These are phyloP conservation scores for Euplagia quadripunctaria DNA, from an alignment of 2,888 invertebrate species.

Conservation along the genomic window DNA sequence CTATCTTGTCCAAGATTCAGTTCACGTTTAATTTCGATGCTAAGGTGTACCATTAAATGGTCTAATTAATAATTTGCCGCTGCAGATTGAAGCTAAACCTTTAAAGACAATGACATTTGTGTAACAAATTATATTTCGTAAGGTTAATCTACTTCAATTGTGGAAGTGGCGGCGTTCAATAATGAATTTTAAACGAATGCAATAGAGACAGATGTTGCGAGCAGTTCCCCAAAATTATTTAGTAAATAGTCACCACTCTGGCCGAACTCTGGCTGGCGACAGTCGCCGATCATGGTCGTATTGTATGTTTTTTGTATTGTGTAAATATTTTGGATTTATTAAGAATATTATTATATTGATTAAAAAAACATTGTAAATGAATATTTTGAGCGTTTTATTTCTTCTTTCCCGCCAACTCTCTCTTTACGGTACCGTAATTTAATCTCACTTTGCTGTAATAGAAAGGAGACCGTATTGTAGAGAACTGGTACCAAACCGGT, in stretches of 20 bases:
- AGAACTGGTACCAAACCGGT: no score
- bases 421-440: background rate
- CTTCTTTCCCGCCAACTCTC: background rate
- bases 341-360: slow-evolving; percentile 87
- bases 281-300: slow-evolving; percentile 80
- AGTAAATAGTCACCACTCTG: slow-evolving; percentile 47
- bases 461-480: background rate
- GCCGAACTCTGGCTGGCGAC: slow-evolving; percentile 62
- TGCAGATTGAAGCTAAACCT: slow-evolving; percentile 16
- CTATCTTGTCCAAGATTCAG: slow-evolving; percentile 21
- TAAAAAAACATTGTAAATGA: slow-evolving; percentile 87
- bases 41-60: slow-evolving; percentile 31
- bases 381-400: slow-evolving; percentile 68
- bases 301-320: slow-evolving; percentile 87
- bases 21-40: slow-evolving; percentile 8
- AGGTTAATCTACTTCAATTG: slow-evolving; percentile 19
- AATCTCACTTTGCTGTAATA: background rate
- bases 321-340: slow-evolving; percentile 88
- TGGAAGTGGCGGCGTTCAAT: slow-evolving; percentile 52
- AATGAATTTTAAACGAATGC: slow-evolving; percentile 44
- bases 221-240: slow-evolving; percentile 49
- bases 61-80: slow-evolving; percentile 37
- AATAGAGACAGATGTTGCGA: slow-evolving; percentile 54
- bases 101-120: slow-evolving; percentile 24
- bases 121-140: slow-evolving; percentile 28